phyloP scores from a whole-genome alignment of 2,113 vertebrate genomes.

The Stegostoma tigrinum region DNA sequence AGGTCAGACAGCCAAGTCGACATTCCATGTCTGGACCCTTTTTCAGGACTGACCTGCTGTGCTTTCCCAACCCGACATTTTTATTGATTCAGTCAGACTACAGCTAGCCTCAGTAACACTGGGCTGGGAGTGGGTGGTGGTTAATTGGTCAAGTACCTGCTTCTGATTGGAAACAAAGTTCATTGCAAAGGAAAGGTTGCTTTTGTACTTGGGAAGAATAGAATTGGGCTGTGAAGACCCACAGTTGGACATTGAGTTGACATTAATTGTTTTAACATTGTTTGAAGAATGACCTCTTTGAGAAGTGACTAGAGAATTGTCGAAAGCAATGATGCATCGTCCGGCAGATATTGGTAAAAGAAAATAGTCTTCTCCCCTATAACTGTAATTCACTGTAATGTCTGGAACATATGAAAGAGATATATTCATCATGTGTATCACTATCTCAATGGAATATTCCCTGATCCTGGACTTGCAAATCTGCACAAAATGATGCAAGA shows the following conservation, averaged over 20 bases:
- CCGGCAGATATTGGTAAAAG: background rate
- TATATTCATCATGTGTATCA: background rate
- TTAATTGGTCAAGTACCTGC: background rate
- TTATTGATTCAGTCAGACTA: no score
- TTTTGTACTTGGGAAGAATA: background rate
- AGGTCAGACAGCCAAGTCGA: no score
- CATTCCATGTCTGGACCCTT: no score
- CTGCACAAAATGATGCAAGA: background rate
- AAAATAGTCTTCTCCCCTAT: background rate
- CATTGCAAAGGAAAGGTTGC: background rate
- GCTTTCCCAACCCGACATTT: no score
- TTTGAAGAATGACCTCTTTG: background rate
- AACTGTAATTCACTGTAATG: background rate
- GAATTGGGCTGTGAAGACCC: background rate
- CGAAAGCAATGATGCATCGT: background rate
- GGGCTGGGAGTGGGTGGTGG: background rate
- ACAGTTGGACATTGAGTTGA: background rate
- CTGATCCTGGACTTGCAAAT: background rate
- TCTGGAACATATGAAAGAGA: background rate
- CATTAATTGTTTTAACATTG: background rate
- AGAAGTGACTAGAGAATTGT: background rate
- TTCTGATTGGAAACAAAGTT: background rate
- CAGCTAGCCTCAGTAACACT: background rate
- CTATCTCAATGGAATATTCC: no score
- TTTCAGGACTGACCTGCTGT: no score